Conservation (phyloP, 2,888 invertebrate species). For the Laspeyria flexula region DNA sequence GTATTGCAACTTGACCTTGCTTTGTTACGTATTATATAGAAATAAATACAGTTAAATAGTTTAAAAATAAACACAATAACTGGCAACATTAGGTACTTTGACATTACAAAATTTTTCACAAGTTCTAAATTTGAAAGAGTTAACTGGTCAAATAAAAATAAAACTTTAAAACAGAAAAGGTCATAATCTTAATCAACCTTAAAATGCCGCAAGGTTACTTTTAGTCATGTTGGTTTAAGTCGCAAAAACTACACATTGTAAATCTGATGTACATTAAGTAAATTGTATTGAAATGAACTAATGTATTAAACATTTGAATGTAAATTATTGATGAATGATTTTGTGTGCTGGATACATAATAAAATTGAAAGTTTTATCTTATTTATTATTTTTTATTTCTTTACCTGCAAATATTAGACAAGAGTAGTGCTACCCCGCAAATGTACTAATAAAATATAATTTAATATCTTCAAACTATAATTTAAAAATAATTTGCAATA, state of each 20-base stretch:
- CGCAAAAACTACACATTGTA: background rate
- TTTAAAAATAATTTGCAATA: too few relatives aligned
- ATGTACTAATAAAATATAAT: too few relatives aligned
- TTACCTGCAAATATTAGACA: too few relatives aligned
- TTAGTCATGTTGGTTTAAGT: too few relatives aligned
- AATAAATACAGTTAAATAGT: slow-evolving; percentile 1
- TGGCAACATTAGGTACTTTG: slow-evolving; percentile 6
- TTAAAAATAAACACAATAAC: slow-evolving; percentile 5
- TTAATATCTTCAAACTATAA: too few relatives aligned
- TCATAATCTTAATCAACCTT: background rate
- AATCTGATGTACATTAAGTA: slow-evolving; percentile 13
- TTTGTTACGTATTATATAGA: slow-evolving; percentile 20
- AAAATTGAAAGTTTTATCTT: slow-evolving; percentile 45
- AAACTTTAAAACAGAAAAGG: too few relatives aligned
- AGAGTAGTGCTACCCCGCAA: too few relatives aligned
- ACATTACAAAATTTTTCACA: background rate
- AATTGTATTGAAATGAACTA: slow-evolving; percentile 13
- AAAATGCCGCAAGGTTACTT: background rate
- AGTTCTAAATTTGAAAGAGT: background rate
- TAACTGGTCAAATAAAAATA: background rate
- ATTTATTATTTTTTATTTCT: slow-evolving; percentile 7
- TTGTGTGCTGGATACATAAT: slow-evolving; percentile 58
- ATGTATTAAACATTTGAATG: slow-evolving; percentile 21
- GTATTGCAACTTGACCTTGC: slow-evolving; percentile 25
- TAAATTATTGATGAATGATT: slow-evolving; percentile 41